A percentile compares a stretch with the other conserved stretches of the same genome.
Evolutionary conservation across 2,797 vertebrate genomes (phyloP).

Genomic region (Lateolabrax maculatus): DNA sequence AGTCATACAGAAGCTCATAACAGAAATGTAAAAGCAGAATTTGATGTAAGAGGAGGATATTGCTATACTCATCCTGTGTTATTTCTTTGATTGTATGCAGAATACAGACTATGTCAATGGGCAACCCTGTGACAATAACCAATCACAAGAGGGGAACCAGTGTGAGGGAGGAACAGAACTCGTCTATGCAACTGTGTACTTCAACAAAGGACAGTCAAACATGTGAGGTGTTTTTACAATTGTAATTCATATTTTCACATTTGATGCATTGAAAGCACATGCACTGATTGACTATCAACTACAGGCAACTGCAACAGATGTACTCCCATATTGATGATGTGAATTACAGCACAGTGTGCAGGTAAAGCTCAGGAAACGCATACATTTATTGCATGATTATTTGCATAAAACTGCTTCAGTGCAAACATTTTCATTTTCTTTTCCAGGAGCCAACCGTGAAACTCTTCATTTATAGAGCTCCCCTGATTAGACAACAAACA

Average conservation of each 20-base stretch:
- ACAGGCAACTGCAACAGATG: constrained; percentile 38
- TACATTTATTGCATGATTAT: neutral
- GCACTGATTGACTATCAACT: constrained; percentile 26
- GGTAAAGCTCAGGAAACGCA: constrained; percentile 34
- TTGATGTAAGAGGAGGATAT: neutral
- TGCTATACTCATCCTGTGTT: neutral
- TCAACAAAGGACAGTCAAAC: constrained; percentile 18
- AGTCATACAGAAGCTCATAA: neutral
- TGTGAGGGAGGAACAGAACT: neutral
- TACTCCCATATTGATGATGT: constrained; percentile 4
- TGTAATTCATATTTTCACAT: fast-evolving
- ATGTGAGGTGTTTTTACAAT: constrained; percentile 17
- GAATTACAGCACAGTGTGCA: constrained; percentile 55
- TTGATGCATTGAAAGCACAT: constrained; percentile 6
- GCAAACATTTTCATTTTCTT: neutral
- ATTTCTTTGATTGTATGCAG: constrained; percentile 8
- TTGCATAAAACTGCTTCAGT: neutral
- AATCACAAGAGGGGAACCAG: neutral
- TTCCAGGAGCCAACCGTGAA: constrained; percentile 7
- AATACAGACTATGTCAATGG: constrained; percentile 30
- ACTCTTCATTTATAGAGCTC: neutral
- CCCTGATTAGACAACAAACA: neutral
- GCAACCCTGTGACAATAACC: neutral
- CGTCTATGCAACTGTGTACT: constrained; percentile 25
- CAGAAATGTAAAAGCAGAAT: neutral